phyloP scores from a whole-genome alignment of 2,797 vertebrate species.

The Coregonus suidteri region DNA sequence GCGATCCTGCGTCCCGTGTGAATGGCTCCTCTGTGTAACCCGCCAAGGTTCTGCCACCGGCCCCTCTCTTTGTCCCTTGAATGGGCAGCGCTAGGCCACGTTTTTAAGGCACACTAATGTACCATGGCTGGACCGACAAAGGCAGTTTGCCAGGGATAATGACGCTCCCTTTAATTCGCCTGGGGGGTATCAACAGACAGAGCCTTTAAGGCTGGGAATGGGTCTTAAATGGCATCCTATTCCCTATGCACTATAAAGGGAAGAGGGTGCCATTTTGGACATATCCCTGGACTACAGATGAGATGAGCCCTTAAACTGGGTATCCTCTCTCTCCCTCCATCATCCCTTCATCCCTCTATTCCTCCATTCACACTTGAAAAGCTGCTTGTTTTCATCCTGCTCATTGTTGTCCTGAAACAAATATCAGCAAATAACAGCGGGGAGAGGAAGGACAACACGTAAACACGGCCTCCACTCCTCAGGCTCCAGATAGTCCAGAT shows the following conservation, averaged over 20 bases:
- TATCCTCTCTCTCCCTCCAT: conserved; percentile 11
- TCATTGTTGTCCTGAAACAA: conserved; percentile 59
- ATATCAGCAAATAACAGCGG: conserved; percentile 76
- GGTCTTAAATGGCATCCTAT: background rate
- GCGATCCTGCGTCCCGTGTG: conserved; percentile 72
- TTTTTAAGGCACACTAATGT: conserved; percentile 82
- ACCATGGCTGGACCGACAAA: conserved; percentile 81
- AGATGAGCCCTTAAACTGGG: conserved; percentile 51
- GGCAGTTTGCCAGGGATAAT: conserved; percentile 83
- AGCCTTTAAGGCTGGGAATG: conserved; percentile 35
- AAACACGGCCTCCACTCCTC: conserved; percentile 48
- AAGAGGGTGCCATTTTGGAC: background rate
- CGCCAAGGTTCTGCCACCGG: conserved; percentile 86
- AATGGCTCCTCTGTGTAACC: conserved; percentile 82
- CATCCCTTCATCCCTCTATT: background rate
- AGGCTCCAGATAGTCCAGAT: conserved; percentile 22
- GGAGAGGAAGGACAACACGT: conserved; percentile 44
- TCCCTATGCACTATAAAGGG: background rate
- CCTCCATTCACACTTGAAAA: conserved; percentile 66
- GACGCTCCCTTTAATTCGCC: conserved; percentile 77
- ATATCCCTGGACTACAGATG: background rate
- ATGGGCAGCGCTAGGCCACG: conserved; percentile 79
- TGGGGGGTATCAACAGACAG: conserved; percentile 72
- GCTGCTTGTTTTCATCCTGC: conserved; percentile 77
- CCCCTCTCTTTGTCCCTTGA: conserved; percentile 80